A percentile compares a stretch with the other conserved stretches of the same genome.
phyloP scores from a whole-genome alignment of 2,888 invertebrate species.

The Clusia tigrina region DNA sequence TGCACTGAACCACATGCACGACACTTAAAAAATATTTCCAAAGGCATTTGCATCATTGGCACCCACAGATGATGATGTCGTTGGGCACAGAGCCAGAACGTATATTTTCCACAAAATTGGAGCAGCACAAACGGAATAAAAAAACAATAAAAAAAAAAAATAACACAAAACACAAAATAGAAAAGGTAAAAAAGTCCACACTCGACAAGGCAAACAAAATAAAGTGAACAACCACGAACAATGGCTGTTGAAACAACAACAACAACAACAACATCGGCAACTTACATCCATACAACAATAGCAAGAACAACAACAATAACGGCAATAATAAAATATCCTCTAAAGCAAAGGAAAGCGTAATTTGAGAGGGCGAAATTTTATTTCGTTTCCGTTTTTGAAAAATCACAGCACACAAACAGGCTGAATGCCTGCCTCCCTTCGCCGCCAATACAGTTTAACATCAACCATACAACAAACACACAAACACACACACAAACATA shows the following conservation, averaged over 20 bases:
- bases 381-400: conserved; percentile 38
- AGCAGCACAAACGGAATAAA: not conserved
- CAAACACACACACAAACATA: not conserved
- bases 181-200: not conserved
- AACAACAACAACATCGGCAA: not conserved
- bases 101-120: conserved; percentile 31
- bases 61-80: conserved; percentile 26
- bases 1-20: not conserved
- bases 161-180: conserved; percentile 5
- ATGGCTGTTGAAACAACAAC: too few species aligned
- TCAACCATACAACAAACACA: not conserved
- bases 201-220: not conserved
- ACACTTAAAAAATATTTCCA: not conserved
- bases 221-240: too few species aligned
- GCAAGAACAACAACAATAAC: too few species aligned
- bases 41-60: conserved; percentile 10
- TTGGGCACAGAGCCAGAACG: conserved; percentile 28
- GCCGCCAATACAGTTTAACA: not conserved
- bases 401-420: not conserved
- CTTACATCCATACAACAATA: not conserved
- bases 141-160: not conserved
- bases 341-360: not conserved
- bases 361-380: conserved; percentile 29
- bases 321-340: too few species aligned
- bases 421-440: not conserved